Evolutionary conservation across 2,888 invertebrate genomes (phyloP).

Genomic region (Tortrix viridana): DNA sequence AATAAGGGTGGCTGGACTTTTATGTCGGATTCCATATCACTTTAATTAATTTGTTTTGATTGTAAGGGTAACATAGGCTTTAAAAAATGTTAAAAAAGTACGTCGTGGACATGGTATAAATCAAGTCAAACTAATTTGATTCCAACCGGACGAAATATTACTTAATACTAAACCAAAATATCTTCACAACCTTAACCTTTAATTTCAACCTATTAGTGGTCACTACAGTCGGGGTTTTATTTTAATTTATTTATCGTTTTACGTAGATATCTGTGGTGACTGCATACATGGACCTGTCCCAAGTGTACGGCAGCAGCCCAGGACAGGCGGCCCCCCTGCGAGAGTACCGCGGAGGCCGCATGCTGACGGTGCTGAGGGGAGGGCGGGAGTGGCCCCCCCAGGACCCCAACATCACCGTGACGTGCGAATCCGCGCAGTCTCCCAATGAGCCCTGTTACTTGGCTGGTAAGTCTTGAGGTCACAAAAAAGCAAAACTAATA

Average conservation of each 20-base stretch:
- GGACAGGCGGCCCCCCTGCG: conserved; percentile 87
- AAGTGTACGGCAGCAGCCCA: conserved; percentile 91
- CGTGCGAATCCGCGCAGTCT: conserved; percentile 86
- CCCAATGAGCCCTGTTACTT: conserved; percentile 89
- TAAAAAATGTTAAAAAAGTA: too few relatives aligned
- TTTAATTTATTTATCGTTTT: conserved; percentile 7
- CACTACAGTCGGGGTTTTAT: not conserved
- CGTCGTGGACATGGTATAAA: too few relatives aligned
- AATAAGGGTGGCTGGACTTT: too few relatives aligned
- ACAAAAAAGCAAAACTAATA: too few relatives aligned
- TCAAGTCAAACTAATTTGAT: too few relatives aligned
- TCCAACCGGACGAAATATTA: too few relatives aligned
- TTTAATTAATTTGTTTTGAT: too few relatives aligned
- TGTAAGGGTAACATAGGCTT: too few relatives aligned
- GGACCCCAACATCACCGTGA: conserved; percentile 86
- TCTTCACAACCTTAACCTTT: too few relatives aligned
- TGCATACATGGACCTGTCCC: conserved; percentile 90
- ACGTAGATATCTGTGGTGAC: conserved; percentile 87
- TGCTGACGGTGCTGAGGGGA: conserved; percentile 85
- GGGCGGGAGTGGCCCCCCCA: conserved; percentile 90
- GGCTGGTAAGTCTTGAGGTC: conserved; percentile 79
- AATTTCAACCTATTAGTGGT: not conserved
- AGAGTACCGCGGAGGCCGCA: conserved; percentile 87
- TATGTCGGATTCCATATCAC: too few relatives aligned
- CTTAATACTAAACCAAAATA: too few relatives aligned